Base-by-base conservation (phyloP, 2,797 vertebrate genomes). In the Sebastiscus tertius region DNA sequence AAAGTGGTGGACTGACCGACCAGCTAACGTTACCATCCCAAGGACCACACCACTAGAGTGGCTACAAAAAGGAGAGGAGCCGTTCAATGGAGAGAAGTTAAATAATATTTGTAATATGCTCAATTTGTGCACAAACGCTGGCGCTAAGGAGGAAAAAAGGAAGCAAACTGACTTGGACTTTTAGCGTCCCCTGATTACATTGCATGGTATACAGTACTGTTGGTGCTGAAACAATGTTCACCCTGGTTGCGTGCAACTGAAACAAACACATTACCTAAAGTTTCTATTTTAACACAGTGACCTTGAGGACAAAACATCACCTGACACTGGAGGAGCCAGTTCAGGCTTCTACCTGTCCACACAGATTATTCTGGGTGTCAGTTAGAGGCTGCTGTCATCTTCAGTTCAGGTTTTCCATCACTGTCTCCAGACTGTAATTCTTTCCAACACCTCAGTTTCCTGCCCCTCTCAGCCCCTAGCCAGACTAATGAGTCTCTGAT, bases 401-500 rank as follows among this genome's bases (percentile, higher is more conserved):
- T 89, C 60, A 61, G n/a, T 77, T 81, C 71, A 75, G 67, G 64
- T 84, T 88, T 84, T 87, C 82, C 72, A 80, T 83, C 86, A 75
- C 81, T 86, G 86, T 85, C 77, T 79, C 24, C 76, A 89, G 66
- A 77, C 83, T 79, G 73, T 78, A 85, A 76, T 61, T 88, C 80
- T 87, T 87, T 82, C 86, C 79, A 80, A 88, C 94, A 91, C 92
- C 78, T 92, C 68, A 9, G 81, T 83, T 82, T 85, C 86, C 89
- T 86, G 76, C 77, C 72, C 52, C 72, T 64, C 82, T 80, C 89
- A 81, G 83, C 72, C 60, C 70, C 80, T 79, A 67, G 87, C 72
- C 70, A 88, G 87, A 89, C 76, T 80, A 78, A 92, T 56, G 39
- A 58, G 72, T 83, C 78, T 92, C 89, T 81, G 18, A 88, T 92